Conservation (phyloP, 2,113 vertebrate genomes). For the Ptilonorhynchus violaceus region DNA sequence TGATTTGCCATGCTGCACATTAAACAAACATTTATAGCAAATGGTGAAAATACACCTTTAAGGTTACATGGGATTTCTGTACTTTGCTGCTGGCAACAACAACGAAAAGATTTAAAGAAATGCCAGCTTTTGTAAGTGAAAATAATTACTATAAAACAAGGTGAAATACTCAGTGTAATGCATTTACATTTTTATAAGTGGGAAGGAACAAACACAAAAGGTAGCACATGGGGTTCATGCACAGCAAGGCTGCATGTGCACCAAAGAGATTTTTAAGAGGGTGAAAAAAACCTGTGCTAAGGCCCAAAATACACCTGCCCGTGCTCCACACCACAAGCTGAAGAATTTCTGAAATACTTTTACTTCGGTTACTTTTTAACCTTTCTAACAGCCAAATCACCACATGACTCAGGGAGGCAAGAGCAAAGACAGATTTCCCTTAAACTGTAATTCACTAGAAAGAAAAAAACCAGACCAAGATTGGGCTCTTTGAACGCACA, state of each 20-base stretch:
- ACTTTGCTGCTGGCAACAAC: not conserved
- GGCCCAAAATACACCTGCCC: not conserved
- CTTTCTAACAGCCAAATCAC: not conserved
- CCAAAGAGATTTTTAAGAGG: not conserved
- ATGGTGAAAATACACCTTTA: not conserved
- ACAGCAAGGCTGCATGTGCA: not conserved
- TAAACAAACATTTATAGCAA: slow-evolving; percentile 3
- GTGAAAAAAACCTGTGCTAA: not conserved
- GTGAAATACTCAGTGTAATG: not conserved
- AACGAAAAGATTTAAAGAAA: not conserved
- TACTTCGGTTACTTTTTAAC: not conserved
- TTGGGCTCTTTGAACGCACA: not conserved
- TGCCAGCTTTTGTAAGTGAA: not conserved
- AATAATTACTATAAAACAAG: not conserved
- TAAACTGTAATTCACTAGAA: not conserved
- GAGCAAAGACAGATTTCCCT: not conserved
- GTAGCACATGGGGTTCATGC: not conserved
- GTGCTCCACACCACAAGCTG: not conserved
- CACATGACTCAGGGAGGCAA: not conserved
- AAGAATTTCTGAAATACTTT: not conserved
- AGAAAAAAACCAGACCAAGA: not conserved
- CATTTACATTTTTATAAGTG: not conserved
- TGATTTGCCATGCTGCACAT: slow-evolving; percentile 20
- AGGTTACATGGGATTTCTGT: not conserved
- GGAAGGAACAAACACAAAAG: not conserved